Percentiles rank a stretch among this genome's conserved stretches.
Evolutionary conservation across 2,888 invertebrate genomes (phyloP).

Genomic region (Adineta ricciae): DNA sequence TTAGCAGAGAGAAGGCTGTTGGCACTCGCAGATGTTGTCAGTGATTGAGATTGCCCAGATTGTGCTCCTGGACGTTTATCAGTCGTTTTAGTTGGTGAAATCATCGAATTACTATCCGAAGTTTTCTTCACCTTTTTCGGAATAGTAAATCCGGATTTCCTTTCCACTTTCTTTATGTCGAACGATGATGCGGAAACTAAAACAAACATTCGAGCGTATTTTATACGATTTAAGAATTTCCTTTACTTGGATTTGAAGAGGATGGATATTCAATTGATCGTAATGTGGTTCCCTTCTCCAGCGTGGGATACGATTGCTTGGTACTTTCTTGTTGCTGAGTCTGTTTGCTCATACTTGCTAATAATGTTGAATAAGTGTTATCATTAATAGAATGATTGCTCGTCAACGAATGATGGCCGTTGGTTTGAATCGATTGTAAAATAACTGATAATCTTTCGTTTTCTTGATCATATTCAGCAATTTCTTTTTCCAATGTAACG

Average conservation of each 20-base stretch:
- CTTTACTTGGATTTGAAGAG: not conserved
- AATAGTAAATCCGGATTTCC: not conserved
- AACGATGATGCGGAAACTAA: not conserved
- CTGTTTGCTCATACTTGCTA: not conserved
- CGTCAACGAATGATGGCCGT: not conserved
- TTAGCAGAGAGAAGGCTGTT: not conserved
- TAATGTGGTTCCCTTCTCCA: not conserved
- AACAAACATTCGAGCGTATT: not conserved
- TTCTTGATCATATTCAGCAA: not conserved
- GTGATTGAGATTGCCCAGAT: not conserved
- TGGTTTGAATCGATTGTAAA: not conserved
- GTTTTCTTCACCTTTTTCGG: not conserved
- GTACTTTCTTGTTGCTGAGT: not conserved
- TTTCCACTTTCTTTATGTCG: not conserved
- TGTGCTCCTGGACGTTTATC: not conserved
- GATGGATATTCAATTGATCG: not conserved
- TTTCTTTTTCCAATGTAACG: not conserved
- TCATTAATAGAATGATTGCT: not conserved
- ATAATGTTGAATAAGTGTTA: conserved; percentile 1
- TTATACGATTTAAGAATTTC: no score
- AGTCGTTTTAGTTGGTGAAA: not conserved
- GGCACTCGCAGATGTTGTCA: not conserved
- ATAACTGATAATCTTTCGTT: not conserved
- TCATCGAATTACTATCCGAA: not conserved
- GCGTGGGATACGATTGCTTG: not conserved